These are phyloP conservation scores for Drosophila mimetica DNA, from an alignment of 2,888 invertebrate species.

Conservation along the genomic window DNA sequence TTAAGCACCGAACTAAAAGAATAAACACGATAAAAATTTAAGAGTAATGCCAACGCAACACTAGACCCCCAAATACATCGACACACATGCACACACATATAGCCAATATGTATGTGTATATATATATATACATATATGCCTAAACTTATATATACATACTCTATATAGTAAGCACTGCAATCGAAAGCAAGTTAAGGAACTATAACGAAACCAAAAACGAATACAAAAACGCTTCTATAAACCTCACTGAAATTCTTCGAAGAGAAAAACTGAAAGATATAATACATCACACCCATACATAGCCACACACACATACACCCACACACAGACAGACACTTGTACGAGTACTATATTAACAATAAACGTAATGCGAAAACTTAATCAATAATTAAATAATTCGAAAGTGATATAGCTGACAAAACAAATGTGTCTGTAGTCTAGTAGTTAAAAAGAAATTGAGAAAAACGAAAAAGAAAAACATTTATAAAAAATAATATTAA, in stretches of 20 bases:
- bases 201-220: constrained; percentile 29
- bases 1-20: constrained; percentile 26
- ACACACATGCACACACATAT: constrained; percentile 24
- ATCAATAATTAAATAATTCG: constrained; percentile 77
- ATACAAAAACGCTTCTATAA: constrained; percentile 73
- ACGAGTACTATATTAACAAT: constrained; percentile 37
- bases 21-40: constrained; percentile 2
- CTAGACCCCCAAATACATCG: not conserved
- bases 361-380: constrained; percentile 54
- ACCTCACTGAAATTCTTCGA: constrained; percentile 83
- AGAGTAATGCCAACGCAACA: constrained; percentile 9
- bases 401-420: constrained; percentile 79
- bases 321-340: constrained; percentile 7
- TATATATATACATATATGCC: constrained; percentile 37
- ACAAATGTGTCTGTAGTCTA: constrained; percentile 76
- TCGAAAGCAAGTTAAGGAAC: constrained; percentile 49
- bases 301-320: not conserved
- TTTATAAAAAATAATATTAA: constrained; percentile 36
- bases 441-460: constrained; percentile 59
- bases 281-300: constrained; percentile 9
- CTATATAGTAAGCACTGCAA: constrained; percentile 65
- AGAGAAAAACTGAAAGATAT: constrained; percentile 40
- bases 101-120: constrained; percentile 37
- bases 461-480: constrained; percentile 34
- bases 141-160: constrained; percentile 36